phyloP scores from a whole-genome alignment of 1,140 invertebrate species.

The Drosophila santomea region DNA sequence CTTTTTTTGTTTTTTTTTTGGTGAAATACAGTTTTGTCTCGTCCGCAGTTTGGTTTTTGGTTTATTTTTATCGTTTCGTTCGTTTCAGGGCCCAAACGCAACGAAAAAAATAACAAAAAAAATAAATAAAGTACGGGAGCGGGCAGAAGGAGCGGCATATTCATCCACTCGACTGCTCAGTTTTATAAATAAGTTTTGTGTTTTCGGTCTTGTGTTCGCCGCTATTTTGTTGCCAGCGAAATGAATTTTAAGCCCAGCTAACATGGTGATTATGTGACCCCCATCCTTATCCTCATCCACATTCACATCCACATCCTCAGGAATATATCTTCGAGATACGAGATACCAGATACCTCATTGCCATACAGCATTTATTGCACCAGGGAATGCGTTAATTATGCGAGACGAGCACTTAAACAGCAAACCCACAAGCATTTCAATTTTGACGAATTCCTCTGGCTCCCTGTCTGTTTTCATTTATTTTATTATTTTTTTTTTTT shows the following conservation, averaged over 20 bases:
- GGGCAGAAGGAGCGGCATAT: slow-evolving; percentile 39
- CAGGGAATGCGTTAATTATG: slow-evolving; percentile 68
- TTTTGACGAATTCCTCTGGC: slow-evolving; percentile 60
- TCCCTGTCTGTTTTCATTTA: not conserved
- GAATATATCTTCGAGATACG: slow-evolving; percentile 14
- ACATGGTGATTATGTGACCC: slow-evolving; percentile 20
- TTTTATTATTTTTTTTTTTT: too few species aligned
- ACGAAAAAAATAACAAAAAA: slow-evolving; percentile 1
- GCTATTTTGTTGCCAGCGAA: slow-evolving; percentile 39
- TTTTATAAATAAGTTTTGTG: slow-evolving; percentile 76
- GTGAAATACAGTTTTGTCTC: slow-evolving; percentile 33
- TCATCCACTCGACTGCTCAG: slow-evolving; percentile 76
- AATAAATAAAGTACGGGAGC: slow-evolving; percentile 22
- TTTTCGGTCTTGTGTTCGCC: slow-evolving; percentile 22
- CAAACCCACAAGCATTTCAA: slow-evolving; percentile 51
- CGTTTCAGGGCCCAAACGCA: slow-evolving; percentile 41
- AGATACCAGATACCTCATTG: not conserved
- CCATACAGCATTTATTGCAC: slow-evolving; percentile 30
- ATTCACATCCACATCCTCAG: not conserved
- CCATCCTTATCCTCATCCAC: not conserved
- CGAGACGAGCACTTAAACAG: slow-evolving; percentile 58
- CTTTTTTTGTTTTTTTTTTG: slow-evolving; percentile 3
- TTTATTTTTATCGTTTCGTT: slow-evolving; percentile 69
- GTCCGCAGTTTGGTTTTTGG: slow-evolving; percentile 52
- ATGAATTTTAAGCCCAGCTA: slow-evolving; percentile 64